phyloP scores from a whole-genome alignment of 2,797 vertebrate genomes.

The Aselliscus stoliczkanus region DNA sequence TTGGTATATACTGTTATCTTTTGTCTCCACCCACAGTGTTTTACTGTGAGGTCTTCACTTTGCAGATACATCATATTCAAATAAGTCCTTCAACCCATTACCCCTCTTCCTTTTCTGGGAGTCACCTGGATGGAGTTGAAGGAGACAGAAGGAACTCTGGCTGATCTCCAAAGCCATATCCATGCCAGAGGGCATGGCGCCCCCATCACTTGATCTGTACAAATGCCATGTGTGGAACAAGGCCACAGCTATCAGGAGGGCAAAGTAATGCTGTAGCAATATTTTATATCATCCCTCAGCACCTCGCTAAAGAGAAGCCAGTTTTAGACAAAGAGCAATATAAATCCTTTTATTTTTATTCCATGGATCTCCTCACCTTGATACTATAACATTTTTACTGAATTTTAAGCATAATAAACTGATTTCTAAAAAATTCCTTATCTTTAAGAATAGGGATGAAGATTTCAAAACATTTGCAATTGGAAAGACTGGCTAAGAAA shows the following conservation, averaged over 20 bases:
- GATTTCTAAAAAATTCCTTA: not conserved
- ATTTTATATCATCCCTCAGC: not conserved
- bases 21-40: not conserved
- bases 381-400: not conserved
- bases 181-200: not conserved
- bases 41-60: not conserved
- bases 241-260: not conserved
- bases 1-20: not conserved
- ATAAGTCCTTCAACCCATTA: not conserved
- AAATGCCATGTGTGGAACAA: not conserved
- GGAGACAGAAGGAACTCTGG: not conserved
- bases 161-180: not conserved
- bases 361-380: not conserved
- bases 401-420: not conserved
- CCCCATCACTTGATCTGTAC: not conserved
- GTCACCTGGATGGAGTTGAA: not conserved
- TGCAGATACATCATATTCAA: not conserved
- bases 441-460: not conserved
- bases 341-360: not conserved
- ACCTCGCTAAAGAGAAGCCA: not conserved
- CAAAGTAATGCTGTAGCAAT: not conserved
- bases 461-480: slow-evolving; percentile 37
- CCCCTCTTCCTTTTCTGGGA: not conserved
- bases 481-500: slow-evolving; percentile 3
- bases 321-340: not conserved